A percentile compares a stretch with the other conserved stretches of the same genome.
Evolutionary conservation across 2,797 vertebrate species (phyloP).

Genomic region (Lycodopsis pacificus): DNA sequence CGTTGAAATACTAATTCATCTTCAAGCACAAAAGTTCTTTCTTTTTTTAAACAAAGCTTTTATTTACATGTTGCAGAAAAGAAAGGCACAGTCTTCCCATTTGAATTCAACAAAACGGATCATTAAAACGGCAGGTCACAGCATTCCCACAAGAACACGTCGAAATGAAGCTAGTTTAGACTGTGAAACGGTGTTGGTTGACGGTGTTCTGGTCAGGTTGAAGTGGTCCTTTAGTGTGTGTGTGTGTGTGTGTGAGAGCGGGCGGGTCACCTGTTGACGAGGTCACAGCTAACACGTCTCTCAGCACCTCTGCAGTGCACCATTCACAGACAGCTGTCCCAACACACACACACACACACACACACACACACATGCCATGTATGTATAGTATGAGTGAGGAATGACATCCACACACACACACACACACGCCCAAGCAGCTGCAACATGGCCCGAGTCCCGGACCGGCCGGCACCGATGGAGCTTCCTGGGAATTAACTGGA

Average conservation of each 20-base stretch:
- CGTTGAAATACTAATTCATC: conserved; percentile 58
- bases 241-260: conserved; percentile 47
- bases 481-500: conserved; percentile 83
- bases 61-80: conserved; percentile 72
- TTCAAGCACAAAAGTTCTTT: neutral
- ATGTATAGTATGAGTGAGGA: conserved; percentile 83
- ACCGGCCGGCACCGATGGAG: conserved; percentile 84
- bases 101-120: conserved; percentile 46
- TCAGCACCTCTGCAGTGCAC: conserved; percentile 77
- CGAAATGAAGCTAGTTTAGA: conserved; percentile 16
- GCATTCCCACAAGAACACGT: conserved; percentile 4
- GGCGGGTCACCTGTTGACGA: conserved; percentile 73
- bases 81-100: conserved; percentile 36
- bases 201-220: conserved; percentile 68
- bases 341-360: conserved; percentile 77
- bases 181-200: no score
- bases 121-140: conserved; percentile 40
- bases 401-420: conserved; percentile 76
- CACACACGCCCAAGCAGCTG: conserved; percentile 83
- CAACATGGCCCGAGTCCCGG: conserved; percentile 80
- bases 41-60: conserved; percentile 65
- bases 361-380: conserved; percentile 75
- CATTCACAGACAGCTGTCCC: conserved; percentile 83
- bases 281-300: conserved; percentile 75
- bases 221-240: conserved; percentile 55